A percentile compares a stretch with the other conserved stretches of the same genome.
Conservation (phyloP, 1,140 invertebrate genomes). For the Dreissena polymorpha region DNA sequence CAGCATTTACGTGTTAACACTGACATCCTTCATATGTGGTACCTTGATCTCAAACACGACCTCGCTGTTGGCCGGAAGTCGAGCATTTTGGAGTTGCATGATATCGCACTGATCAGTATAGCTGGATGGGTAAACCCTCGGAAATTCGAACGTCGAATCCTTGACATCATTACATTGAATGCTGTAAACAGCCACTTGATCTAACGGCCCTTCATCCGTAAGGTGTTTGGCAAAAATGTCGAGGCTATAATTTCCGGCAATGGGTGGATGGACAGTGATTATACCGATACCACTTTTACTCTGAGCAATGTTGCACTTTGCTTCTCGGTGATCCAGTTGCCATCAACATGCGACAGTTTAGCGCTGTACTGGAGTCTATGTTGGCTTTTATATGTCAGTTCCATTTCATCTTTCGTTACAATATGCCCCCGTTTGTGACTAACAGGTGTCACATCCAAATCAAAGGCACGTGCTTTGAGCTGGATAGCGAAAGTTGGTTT, state of each 20-base stretch:
- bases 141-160: conserved; percentile 14
- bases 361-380: conserved; percentile 3
- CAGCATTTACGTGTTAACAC: neutral
- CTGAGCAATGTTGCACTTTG: neutral
- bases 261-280: conserved; percentile 38
- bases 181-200: conserved; percentile 38
- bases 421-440: conserved; percentile 42
- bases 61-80: conserved; percentile 15
- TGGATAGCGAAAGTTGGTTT: conserved; percentile 43
- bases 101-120: neutral
- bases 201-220: conserved; percentile 3
- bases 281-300: conserved; percentile 18
- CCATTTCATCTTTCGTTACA: conserved; percentile 40
- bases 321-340: neutral
- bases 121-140: neutral
- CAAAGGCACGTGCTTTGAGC: conserved; percentile 6
- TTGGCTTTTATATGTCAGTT: conserved; percentile 36
- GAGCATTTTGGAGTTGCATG: neutral
- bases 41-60: conserved; percentile 5
- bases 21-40: conserved; percentile 11
- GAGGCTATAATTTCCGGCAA: conserved; percentile 44
- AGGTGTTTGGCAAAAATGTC: conserved; percentile 30
- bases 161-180: conserved; percentile 45
- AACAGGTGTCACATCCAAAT: conserved; percentile 26
- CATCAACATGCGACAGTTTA: conserved; percentile 6